These are phyloP conservation scores for Lacerta viridis DNA, from an alignment of 2,797 vertebrate species.

Conservation along the genomic window DNA sequence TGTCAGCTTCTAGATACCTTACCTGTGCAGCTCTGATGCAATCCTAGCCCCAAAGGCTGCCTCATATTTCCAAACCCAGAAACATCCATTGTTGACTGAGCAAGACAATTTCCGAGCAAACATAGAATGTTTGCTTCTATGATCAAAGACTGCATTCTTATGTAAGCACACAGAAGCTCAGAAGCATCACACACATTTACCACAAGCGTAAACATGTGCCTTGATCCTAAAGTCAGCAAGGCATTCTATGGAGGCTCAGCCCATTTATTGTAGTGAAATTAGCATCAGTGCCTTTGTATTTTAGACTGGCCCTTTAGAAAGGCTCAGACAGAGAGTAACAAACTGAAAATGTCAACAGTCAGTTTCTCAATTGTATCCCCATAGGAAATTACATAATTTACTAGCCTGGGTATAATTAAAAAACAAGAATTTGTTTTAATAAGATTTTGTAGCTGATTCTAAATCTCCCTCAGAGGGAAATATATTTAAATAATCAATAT, in stretches of 20 bases:
- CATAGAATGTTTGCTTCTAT: neutral
- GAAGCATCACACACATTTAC: neutral
- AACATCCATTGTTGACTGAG: neutral
- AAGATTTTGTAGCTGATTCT: slow-evolving; percentile 38
- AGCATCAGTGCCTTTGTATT: slow-evolving; percentile 7
- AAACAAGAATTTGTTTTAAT: slow-evolving; percentile 46
- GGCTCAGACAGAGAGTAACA: slow-evolving; percentile 14
- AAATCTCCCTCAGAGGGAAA: slow-evolving; percentile 43
- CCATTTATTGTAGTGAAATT: slow-evolving; percentile 19
- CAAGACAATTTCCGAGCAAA: neutral
- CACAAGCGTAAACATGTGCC: neutral
- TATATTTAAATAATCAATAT: slow-evolving; percentile 51
- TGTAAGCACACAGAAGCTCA: neutral
- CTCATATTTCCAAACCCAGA: neutral
- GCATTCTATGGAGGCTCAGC: neutral
- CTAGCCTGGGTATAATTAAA: slow-evolving; percentile 42
- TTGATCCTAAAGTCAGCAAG: neutral
- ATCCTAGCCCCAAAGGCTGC: neutral
- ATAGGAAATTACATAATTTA: slow-evolving; percentile 43
- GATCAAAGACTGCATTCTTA: slow-evolving; percentile 8
- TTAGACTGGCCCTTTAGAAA: neutral
- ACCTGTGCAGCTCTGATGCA: neutral
- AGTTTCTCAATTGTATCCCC: slow-evolving; percentile 23
- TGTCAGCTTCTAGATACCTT: neutral
- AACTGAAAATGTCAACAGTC: slow-evolving; percentile 10